Evolutionary conservation across 2,888 invertebrate species (phyloP).

Genomic region (Tuta absoluta): DNA sequence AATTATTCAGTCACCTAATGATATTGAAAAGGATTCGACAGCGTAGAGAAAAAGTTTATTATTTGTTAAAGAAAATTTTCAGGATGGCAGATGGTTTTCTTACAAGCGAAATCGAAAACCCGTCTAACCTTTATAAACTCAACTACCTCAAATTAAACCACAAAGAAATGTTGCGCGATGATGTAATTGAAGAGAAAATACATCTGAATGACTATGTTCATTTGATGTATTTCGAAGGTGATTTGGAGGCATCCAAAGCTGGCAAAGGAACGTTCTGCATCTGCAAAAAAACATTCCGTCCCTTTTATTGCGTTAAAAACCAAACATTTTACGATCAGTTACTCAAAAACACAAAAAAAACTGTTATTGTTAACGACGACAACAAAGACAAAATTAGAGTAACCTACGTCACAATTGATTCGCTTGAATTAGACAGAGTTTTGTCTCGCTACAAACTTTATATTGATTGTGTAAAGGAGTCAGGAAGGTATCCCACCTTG

Average conservation of each 20-base stretch:
- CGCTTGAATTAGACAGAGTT: slow-evolving; percentile 34
- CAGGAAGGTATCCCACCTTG: too few species aligned
- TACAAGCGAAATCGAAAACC: slow-evolving; percentile 44
- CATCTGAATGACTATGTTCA: slow-evolving; percentile 44
- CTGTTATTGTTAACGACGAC: slow-evolving; percentile 36
- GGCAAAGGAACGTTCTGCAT: slow-evolving; percentile 32
- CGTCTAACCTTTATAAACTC: slow-evolving; percentile 42
- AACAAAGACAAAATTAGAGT: slow-evolving; percentile 35
- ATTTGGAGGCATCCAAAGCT: slow-evolving; percentile 22
- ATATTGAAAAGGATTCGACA: slow-evolving; percentile 44
- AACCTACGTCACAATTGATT: slow-evolving; percentile 35
- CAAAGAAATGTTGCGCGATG: slow-evolving; percentile 40
- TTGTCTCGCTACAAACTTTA: too few species aligned
- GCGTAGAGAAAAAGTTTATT: slow-evolving; percentile 43
- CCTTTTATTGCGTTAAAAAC: slow-evolving; percentile 41
- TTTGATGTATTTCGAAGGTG: slow-evolving; percentile 37
- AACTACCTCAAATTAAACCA: slow-evolving; percentile 48
- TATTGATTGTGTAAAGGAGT: too few species aligned
- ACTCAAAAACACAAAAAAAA: slow-evolving; percentile 35
- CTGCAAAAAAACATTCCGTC: slow-evolving; percentile 44
- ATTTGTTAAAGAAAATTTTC: slow-evolving; percentile 44
- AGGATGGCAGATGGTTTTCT: slow-evolving; percentile 45
- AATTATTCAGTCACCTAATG: slow-evolving; percentile 44
- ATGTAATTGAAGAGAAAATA: slow-evolving; percentile 38
- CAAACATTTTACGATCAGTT: slow-evolving; percentile 45